Evolutionary conservation across 2,113 vertebrate genomes (phyloP).

Genomic region (Numenius arquata): DNA sequence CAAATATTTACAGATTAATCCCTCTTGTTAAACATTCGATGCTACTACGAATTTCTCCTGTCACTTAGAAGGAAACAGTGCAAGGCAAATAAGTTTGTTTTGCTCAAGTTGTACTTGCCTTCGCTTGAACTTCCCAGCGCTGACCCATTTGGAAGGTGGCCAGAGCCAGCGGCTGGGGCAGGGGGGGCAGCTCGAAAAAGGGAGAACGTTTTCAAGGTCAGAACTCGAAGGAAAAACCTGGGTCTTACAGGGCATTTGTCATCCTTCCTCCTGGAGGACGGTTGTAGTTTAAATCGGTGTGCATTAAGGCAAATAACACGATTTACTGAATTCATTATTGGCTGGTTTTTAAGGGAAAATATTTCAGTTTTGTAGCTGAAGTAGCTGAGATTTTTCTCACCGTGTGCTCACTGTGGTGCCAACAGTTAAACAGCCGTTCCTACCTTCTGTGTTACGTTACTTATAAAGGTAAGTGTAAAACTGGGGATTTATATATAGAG

Average conservation of each 20-base stretch:
- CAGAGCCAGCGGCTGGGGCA: not conserved
- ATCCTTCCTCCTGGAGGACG: not conserved
- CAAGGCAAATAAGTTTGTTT: slow-evolving; percentile 1
- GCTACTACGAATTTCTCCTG: not conserved
- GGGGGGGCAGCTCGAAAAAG: not conserved
- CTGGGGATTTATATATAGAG: not conserved
- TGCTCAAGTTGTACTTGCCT: not conserved
- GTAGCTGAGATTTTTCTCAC: not conserved
- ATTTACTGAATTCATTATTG: not conserved
- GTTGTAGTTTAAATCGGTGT: not conserved
- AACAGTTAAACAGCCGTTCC: not conserved
- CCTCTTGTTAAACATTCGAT: not conserved
- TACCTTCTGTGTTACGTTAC: not conserved
- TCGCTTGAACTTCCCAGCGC: not conserved
- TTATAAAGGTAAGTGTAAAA: not conserved
- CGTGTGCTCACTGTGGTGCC: not conserved
- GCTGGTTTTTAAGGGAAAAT: not conserved
- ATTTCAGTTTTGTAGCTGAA: not conserved
- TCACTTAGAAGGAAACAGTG: not conserved
- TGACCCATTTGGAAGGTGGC: not conserved
- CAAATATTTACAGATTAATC: slow-evolving; percentile 26
- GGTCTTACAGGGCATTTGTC: not conserved
- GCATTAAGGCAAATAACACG: not conserved
- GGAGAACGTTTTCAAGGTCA: not conserved
- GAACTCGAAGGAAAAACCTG: not conserved